phyloP scores from a whole-genome alignment of 2,888 invertebrate species.

The Timema cristinae region DNA sequence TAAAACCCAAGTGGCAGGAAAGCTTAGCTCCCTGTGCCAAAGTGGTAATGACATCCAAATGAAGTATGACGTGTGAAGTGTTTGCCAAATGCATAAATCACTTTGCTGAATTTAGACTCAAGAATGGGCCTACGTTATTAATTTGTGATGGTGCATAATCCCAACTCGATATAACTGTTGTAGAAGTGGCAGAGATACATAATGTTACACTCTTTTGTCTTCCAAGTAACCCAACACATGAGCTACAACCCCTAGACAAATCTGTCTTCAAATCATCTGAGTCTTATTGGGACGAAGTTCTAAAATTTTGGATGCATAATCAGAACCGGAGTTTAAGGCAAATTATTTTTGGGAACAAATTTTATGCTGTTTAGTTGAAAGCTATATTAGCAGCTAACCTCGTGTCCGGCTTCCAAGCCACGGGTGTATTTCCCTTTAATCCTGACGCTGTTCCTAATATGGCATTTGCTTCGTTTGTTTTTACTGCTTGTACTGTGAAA shows the following conservation, averaged over 20 bases:
- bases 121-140: conserved; percentile 32
- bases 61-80: conserved; percentile 36
- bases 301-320: conserved; percentile 34
- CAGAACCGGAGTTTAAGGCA: no score
- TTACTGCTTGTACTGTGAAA: not conserved
- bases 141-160: conserved; percentile 39
- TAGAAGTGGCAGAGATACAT: conserved; percentile 36
- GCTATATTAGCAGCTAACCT: conserved; percentile 16
- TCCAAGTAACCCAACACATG: conserved; percentile 42
- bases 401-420: conserved; percentile 23
- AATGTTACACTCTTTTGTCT: conserved; percentile 40
- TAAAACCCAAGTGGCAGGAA: conserved; percentile 18
- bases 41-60: conserved; percentile 36
- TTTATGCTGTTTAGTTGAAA: conserved; percentile 23
- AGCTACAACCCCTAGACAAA: conserved; percentile 38
- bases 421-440: conserved; percentile 37
- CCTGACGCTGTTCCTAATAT: conserved; percentile 36
- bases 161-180: conserved; percentile 38
- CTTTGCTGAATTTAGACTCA: conserved; percentile 34
- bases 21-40: conserved; percentile 34
- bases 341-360: conserved; percentile 34
- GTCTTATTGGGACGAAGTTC: conserved; percentile 40
- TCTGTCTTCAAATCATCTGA: conserved; percentile 34
- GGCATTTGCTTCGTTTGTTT: conserved; percentile 34
- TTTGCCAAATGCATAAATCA: conserved; percentile 36